These are phyloP conservation scores for Trochalopteron elliotii DNA, from an alignment of 2,113 vertebrate genomes.

Conservation along the genomic window DNA sequence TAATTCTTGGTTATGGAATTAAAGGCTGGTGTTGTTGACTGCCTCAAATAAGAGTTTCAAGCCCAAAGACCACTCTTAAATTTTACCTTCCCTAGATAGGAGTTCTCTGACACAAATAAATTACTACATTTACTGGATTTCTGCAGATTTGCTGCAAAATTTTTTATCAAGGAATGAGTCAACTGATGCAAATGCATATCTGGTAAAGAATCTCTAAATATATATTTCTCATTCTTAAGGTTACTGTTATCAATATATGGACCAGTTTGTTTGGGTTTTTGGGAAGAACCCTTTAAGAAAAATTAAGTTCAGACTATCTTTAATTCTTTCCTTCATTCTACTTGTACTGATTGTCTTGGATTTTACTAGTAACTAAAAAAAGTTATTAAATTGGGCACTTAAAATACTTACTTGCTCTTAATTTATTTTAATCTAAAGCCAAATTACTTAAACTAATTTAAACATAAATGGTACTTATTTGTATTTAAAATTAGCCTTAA, in stretches of 20 bases:
- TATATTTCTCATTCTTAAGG: background rate
- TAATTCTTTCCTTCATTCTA: background rate
- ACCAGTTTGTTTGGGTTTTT: background rate
- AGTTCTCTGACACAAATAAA: background rate
- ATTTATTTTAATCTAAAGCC: background rate
- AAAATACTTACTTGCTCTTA: background rate
- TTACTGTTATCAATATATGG: background rate
- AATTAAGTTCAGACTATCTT: background rate
- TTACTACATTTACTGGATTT: accelerated
- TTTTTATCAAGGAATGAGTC: background rate
- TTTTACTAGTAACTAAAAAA: background rate
- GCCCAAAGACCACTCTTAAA: background rate
- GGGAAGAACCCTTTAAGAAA: background rate
- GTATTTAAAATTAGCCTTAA: background rate
- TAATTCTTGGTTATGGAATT: background rate
- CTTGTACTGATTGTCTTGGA: background rate
- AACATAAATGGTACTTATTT: background rate
- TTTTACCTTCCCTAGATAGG: background rate
- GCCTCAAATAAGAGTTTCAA: background rate
- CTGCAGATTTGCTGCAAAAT: background rate
- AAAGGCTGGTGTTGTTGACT: background rate
- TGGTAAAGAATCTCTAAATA: background rate
- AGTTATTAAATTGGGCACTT: background rate
- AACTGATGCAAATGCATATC: background rate
- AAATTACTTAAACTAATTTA: background rate